Evolutionary conservation across 2,888 invertebrate species (phyloP), one percentile per base, ranked within the genome.

Genomic region (Athripsodes cinereus): DNA sequence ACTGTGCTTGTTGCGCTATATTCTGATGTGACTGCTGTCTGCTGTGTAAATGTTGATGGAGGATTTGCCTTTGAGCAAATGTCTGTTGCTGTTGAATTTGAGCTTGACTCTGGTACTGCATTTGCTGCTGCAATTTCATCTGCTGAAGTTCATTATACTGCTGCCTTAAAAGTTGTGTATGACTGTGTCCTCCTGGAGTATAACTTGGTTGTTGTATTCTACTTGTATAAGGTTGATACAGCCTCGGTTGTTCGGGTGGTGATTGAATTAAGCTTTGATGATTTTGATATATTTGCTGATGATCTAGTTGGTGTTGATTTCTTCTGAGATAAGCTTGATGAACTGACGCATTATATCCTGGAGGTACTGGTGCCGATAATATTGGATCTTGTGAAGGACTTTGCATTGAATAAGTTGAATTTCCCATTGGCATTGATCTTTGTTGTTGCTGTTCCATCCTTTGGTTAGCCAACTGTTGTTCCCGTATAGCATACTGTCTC

Each of bases 131-230:
- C 64, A 84, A 69, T 69, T 84, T 83, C 74, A 83, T 82, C 69
- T 84, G 82, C 66, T 84, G 83, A 64, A 84, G 72, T 69, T 84
- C 83, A 65, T 81, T 83, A 63, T 84, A 83, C 66, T 84, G 83
- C 64, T 79, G 75, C 64, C 82, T 74, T 65, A 83, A 69, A 64
- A 83, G 65, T 64, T 83, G 82, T 48, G 83, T 82, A 64, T 84
- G 82, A 68, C 84, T 83, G 22, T 73, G 69, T 60, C 72, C 62
- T 11, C 69, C 68, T 13, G 68, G 66, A 1, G 70, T 20, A 19
- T 55, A 56, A 16, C 40, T 55, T 8, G 55, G 52, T 20, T 55
- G 54, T 64, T 78, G 77, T 71, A 76, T 76, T 66, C 78, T 73
- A 72, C 71, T 78, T 5, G 78, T 76, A 68, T 76, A 79, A 53